phyloP scores from a whole-genome alignment of 2,113 vertebrate species.

The Dendropsophus ebraccatus region DNA sequence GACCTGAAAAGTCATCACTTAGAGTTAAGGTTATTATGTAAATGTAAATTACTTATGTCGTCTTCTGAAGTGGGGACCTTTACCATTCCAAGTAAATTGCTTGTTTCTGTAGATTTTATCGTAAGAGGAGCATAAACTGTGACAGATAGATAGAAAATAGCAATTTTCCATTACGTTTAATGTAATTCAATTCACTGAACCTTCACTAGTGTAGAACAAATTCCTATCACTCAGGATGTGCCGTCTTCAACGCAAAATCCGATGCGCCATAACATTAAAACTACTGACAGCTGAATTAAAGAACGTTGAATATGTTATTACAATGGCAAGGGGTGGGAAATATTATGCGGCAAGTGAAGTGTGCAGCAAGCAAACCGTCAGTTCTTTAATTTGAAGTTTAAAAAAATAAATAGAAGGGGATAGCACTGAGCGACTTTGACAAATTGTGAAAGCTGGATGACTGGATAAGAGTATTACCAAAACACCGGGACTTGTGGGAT shows the following conservation, averaged over 20 bases:
- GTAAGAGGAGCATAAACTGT: slow-evolving; percentile 5
- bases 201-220: background rate
- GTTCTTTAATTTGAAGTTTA: too few relatives aligned
- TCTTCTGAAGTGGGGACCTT: background rate
- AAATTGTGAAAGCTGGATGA: too few relatives aligned
- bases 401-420: too few relatives aligned
- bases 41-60: slow-evolving; percentile 11
- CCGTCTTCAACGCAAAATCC: background rate
- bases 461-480: too few relatives aligned
- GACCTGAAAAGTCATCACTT: background rate
- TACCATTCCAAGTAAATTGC: slow-evolving; percentile 6
- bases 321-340: too few relatives aligned
- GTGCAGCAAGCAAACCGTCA: too few relatives aligned
- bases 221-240: background rate
- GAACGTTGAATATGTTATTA: too few relatives aligned
- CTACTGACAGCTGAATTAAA: too few relatives aligned
- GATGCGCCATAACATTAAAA: too few relatives aligned
- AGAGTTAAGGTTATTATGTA: slow-evolving; percentile 4
- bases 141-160: slow-evolving; percentile 34
- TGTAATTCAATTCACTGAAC: slow-evolving; percentile 6
- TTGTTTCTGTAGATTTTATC: slow-evolving; percentile 19
- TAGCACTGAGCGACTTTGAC: too few relatives aligned
- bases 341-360: too few relatives aligned
- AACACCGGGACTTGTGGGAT: too few relatives aligned
- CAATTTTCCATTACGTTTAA: slow-evolving; percentile 39